Evolutionary conservation across 2,888 invertebrate genomes (phyloP), one percentile per base, ranked within the genome.

Genomic region (Ectobius pallidus): DNA sequence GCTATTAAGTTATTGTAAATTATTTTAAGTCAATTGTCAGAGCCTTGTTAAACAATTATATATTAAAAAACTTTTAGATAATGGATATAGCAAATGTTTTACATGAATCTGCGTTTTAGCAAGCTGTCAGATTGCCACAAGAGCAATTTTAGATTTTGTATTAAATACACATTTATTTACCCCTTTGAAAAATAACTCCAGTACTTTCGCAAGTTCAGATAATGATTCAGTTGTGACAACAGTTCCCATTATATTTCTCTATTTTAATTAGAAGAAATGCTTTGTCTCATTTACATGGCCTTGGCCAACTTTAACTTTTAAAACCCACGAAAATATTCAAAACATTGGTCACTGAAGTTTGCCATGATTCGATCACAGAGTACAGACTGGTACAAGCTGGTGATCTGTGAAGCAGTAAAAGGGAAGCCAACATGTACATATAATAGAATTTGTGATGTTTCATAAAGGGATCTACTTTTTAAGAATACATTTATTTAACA

Each of bases 171-270:
- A 70, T 61, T 20, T 18, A 70, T 30, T n/a, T 25, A 27, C 9
- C 74, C 44, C 74, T 71, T 63, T 63, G 71, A 74, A 74, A 49
- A 74, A 74, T 6, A 65, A 42, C n/a, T 74, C 74, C 46, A 74
- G 20, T 14, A 71, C 69, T 52, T 65, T 71, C 25, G 74, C 74
- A n/a, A 74, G 69, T n/a, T 74, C 71, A 4, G 69, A 69, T 20
- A 74, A 39, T 6, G 71, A 69, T 44, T 74, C 65, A 2, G 65
- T 30, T 46, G 46, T 46, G 11, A 16, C 69, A 42, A 74, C 58
- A 39, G 71, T 71, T 30, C 62, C 74, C 74, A 74, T 74, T 20
- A 22, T 61, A 30, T 42, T 1, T 62, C 32, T 1, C 20, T 46
- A 9, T n/a, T 18, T 32, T 34, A 27, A 27, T 65, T 39, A 32